These are phyloP conservation scores for Paraplagusia blochii DNA, from an alignment of 2,113 vertebrate genomes.

Conservation along the genomic window DNA sequence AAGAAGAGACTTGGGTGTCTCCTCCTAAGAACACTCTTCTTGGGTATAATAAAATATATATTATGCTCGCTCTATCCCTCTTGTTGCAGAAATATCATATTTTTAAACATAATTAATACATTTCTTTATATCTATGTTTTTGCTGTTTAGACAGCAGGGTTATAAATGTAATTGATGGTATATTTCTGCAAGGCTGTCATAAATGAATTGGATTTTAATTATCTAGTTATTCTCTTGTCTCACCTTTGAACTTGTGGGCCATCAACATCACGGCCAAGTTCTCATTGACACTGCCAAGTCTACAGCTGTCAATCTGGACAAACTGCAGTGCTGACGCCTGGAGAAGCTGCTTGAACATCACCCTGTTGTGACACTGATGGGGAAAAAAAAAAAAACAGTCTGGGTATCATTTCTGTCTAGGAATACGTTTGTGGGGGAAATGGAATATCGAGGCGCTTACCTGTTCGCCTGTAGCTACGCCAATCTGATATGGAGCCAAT, in stretches of 20 bases:
- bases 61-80: no score
- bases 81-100: no score
- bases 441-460: constrained; percentile 51
- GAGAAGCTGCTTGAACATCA: constrained; percentile 87
- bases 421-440: background rate
- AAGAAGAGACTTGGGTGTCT: no score
- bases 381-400: constrained; percentile 16
- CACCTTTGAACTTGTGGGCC: constrained; percentile 83
- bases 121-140: no score
- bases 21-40: no score
- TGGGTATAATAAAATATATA: no score
- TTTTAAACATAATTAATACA: no score
- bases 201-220: no score
- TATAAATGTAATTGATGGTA: no score
- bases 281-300: constrained; percentile 85
- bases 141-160: no score
- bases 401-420: background rate
- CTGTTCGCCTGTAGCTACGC: constrained; percentile 80
- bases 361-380: constrained; percentile 77
- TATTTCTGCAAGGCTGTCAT: no score
- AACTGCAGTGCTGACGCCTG: constrained; percentile 82
- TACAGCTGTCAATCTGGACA: constrained; percentile 86
- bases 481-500: constrained; percentile 75
- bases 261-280: constrained; percentile 83
- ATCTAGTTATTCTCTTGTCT: background rate